Conservation (phyloP, 2,113 vertebrate species). For the Pelecanus crispus region DNA sequence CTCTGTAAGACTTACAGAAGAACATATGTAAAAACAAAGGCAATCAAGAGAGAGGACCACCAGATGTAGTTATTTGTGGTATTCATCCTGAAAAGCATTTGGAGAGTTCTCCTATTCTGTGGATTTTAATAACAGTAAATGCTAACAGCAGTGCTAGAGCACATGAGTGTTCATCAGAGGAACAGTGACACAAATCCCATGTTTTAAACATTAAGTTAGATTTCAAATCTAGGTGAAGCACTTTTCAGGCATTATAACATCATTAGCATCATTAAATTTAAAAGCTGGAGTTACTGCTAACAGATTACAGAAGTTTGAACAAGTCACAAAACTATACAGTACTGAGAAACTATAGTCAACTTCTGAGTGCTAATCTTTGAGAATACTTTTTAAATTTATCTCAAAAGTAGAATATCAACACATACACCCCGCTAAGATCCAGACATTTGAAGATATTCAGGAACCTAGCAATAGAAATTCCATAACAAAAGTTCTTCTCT, state of each 20-base stretch:
- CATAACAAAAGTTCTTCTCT: not conserved
- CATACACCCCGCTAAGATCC: accelerated
- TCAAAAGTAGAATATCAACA: not conserved
- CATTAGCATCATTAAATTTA: not conserved
- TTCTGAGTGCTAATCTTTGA: not conserved
- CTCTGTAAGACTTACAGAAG: not conserved
- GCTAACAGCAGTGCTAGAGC: not conserved
- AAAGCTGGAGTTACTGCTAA: not conserved
- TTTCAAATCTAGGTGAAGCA: not conserved
- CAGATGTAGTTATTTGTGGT: not conserved
- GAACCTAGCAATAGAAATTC: not conserved
- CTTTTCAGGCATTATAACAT: not conserved
- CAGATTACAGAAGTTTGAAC: not conserved
- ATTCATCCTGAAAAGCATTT: not conserved
- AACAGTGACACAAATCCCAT: not conserved
- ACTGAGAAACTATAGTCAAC: not conserved
- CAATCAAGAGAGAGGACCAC: not conserved
- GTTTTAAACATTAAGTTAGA: not conserved
- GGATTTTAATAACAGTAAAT: not conserved
- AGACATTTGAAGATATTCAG: not conserved
- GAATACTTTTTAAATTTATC: not conserved
- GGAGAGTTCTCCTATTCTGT: not conserved
- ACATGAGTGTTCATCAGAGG: not conserved
- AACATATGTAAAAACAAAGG: not conserved
- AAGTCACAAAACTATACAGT: not conserved